Evolutionary conservation across 2,888 invertebrate genomes (phyloP).

Genomic region (Antitype chi): DNA sequence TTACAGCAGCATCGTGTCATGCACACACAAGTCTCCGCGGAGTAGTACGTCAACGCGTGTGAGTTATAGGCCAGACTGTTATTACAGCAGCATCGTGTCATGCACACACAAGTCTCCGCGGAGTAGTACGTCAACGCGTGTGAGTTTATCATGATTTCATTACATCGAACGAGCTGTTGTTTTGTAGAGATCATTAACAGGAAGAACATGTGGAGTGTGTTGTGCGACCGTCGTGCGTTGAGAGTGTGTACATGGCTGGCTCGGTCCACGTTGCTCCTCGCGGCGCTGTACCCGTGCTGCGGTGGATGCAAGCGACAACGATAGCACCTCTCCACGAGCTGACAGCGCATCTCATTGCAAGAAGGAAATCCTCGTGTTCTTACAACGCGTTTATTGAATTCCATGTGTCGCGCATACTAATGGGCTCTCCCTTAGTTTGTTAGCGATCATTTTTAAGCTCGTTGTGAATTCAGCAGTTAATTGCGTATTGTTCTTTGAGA

Average conservation of each 20-base stretch:
- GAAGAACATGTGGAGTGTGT: not conserved
- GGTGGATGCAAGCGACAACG: not conserved
- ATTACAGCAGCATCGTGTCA: slow-evolving; percentile 1
- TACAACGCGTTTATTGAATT: slow-evolving; percentile 4
- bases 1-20: slow-evolving; percentile 2
- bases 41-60: slow-evolving; percentile 13
- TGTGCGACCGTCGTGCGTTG: not conserved
- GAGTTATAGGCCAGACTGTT: not conserved
- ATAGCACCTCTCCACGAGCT: not conserved
- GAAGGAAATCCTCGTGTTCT: not conserved
- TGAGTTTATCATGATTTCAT: slow-evolving; percentile 35
- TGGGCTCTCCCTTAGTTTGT: not conserved
- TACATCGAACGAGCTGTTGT: slow-evolving; percentile 22
- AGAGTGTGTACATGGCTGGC: not conserved
- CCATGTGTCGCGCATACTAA: not conserved
- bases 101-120: slow-evolving; percentile 13
- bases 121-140: slow-evolving; percentile 19
- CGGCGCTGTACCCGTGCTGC: not conserved
- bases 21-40: slow-evolving; percentile 19
- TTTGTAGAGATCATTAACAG: slow-evolving; percentile 23
- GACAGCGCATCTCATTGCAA: not conserved
- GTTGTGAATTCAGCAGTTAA: not conserved
- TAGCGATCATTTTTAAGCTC: not conserved
- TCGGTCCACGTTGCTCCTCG: not conserved
- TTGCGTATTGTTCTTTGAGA: not conserved